A percentile compares a stretch with the other conserved stretches of the same genome.
phyloP scores from a whole-genome alignment of 2,113 vertebrate genomes.

The Halichoeres trimaculatus region DNA sequence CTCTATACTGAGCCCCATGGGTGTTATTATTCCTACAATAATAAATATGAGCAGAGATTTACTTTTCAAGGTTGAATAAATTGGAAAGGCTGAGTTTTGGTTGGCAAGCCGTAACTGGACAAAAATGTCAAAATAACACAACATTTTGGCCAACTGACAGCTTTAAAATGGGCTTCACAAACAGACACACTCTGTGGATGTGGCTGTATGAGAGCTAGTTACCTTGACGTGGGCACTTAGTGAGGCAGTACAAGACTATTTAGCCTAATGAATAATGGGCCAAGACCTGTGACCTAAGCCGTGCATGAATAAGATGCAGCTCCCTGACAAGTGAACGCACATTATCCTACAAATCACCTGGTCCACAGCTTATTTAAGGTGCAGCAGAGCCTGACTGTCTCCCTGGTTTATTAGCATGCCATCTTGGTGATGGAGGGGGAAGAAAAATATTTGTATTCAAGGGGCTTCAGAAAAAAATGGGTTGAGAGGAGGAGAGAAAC shows the following conservation, averaged over 20 bases:
- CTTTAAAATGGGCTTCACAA: neutral
- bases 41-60: neutral
- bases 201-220: neutral
- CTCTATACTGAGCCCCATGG: neutral
- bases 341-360: constrained; percentile 13
- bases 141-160: neutral
- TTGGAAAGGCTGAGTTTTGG: neutral
- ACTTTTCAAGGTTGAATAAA: neutral
- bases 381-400: neutral
- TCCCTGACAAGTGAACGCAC: neutral
- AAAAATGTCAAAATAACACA: neutral
- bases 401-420: constrained; percentile 5
- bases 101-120: neutral
- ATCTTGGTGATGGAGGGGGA: neutral
- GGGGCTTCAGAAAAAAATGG: constrained; percentile 6
- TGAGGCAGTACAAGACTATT: neutral
- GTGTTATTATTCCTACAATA: neutral
- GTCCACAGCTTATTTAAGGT: constrained; percentile 15
- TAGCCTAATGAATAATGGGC: constrained; percentile 31
- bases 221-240: neutral
- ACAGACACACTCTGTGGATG: neutral
- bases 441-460: neutral
- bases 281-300: constrained; percentile 25
- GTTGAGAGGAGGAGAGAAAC: constrained; percentile 20
- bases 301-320: constrained; percentile 4